Base-by-base conservation (phyloP, 2,797 vertebrate species). In the Onychomys torridus region DNA sequence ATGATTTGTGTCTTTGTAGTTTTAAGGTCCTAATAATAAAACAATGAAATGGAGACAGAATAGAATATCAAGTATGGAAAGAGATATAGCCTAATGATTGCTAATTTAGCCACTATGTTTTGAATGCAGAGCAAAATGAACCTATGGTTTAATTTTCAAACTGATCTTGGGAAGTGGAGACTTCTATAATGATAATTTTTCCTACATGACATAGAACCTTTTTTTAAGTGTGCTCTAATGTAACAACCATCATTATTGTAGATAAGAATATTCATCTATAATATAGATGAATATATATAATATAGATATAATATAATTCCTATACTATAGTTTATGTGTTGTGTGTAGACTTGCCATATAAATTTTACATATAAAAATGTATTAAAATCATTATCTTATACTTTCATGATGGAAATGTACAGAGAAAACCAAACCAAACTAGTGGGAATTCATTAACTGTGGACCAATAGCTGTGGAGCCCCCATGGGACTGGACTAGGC, bases 21-120 rank as follows among this genome's bases (percentile, higher is more conserved):
- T 90, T 90, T 92, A 92, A n/a, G 46, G 4, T 92, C 10, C 46
- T 89, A 23, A 3, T 75, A 92, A 43, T 67, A 55, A 94, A 88
- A 25, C 13, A 67, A 63, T 40, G 40, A 78, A 69, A 67, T 67
- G 61, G 43, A 77, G 12, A 34, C 12, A 55, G 79, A 88, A 5
- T 2, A 90, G 49, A 65, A 0, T 55, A 87, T 52, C 83, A 4
- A 90, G 37, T 71, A 89, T 65, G 37, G 37, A 27, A 91, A 89
- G 61, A n/a, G 10, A 75, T 37, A n/a, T 46, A 14, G 16, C 63
- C 4, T 76, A 95, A 63, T 88, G 25, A 29, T 40, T 93, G 12
- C 77, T 93, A 90, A 83, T 57, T 73, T 65, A 81, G 9, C 25
- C 63, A 37, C 3, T 5, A 55, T 77, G 32, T 1, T 43, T 61